These are phyloP conservation scores for Neolamprologus caudopunctatus DNA, from an alignment of 2,113 vertebrate species.

Conservation along the genomic window DNA sequence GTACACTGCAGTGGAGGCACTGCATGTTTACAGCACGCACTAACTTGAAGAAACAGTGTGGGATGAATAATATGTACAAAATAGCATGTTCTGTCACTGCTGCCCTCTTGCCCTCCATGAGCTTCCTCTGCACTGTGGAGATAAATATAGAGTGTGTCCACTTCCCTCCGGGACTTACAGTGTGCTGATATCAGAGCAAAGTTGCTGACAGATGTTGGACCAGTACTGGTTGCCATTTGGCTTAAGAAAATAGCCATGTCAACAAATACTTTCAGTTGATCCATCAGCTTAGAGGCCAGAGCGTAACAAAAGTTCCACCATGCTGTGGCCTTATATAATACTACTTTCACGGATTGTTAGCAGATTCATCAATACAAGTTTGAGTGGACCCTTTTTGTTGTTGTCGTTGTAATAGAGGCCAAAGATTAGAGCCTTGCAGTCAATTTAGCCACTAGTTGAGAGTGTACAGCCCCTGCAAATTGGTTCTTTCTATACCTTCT, in stretches of 20 bases:
- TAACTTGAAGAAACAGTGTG: not conserved
- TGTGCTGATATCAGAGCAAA: constrained; percentile 19
- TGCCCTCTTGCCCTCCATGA: constrained; percentile 9
- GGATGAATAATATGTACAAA: not conserved
- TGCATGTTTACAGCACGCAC: not conserved
- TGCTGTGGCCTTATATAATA: not conserved
- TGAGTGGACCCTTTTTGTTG: not conserved
- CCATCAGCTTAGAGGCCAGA: constrained; percentile 54
- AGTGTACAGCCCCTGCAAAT: not conserved
- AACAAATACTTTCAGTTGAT: constrained; percentile 61
- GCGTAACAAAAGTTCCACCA: not conserved
- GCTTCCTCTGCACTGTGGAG: constrained; percentile 9
- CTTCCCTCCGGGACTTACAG: constrained; percentile 9
- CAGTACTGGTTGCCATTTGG: constrained; percentile 34
- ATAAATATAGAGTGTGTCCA: constrained; percentile 21
- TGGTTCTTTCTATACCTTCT: not conserved
- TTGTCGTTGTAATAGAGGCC: not conserved
- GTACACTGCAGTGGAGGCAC: not conserved
- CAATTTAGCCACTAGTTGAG: not conserved
- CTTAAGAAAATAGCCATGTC: constrained; percentile 58
- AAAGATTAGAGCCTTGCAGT: constrained; percentile 12
- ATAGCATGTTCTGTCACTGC: constrained; percentile 12
- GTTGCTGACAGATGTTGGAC: constrained; percentile 55
- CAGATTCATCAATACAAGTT: constrained; percentile 43
- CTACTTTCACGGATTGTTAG: constrained; percentile 16